A percentile compares a stretch with the other conserved stretches of the same genome.
Evolutionary conservation across 2,888 invertebrate species (phyloP).

Genomic region (Standfussiana lucernea): DNA sequence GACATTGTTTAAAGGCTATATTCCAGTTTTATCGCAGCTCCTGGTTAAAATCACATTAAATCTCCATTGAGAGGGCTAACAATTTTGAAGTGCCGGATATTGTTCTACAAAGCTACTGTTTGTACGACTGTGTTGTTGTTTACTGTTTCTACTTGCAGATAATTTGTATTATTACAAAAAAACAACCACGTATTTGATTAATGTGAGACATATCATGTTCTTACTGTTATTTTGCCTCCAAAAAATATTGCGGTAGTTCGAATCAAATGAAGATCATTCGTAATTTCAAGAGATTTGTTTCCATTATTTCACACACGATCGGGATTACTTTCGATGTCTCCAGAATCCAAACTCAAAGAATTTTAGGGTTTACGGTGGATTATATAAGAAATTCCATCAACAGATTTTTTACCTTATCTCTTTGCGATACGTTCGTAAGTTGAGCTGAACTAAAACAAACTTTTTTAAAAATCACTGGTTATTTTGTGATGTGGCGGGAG

Average conservation of each 20-base stretch:
- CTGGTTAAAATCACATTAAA: constrained; percentile 79
- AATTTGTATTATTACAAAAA: background rate
- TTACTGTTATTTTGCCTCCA: background rate
- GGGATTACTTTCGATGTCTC: constrained; percentile 46
- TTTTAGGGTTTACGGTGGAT: constrained; percentile 50
- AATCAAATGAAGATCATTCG: constrained; percentile 1
- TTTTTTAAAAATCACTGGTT: constrained; percentile 72
- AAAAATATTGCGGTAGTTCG: constrained; percentile 21
- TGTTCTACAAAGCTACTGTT: constrained; percentile 45
- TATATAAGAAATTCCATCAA: constrained; percentile 21
- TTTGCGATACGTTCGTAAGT: constrained; percentile 29
- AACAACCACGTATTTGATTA: background rate
- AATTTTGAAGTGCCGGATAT: constrained; percentile 66
- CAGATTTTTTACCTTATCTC: constrained; percentile 22
- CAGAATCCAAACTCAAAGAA: constrained; percentile 52
- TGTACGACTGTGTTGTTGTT: background rate
- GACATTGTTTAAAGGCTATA: constrained; percentile 84
- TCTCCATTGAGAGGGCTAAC: constrained; percentile 72
- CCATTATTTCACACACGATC: constrained; percentile 51
- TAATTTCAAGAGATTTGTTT: constrained; percentile 40
- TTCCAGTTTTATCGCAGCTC: constrained; percentile 81
- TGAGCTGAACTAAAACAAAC: constrained; percentile 48
- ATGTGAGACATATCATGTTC: background rate
- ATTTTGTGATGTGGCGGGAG: constrained; percentile 75
- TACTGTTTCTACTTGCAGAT: background rate